Base-by-base conservation (phyloP, 1,140 invertebrate genomes). In the Agrilus planipennis region DNA sequence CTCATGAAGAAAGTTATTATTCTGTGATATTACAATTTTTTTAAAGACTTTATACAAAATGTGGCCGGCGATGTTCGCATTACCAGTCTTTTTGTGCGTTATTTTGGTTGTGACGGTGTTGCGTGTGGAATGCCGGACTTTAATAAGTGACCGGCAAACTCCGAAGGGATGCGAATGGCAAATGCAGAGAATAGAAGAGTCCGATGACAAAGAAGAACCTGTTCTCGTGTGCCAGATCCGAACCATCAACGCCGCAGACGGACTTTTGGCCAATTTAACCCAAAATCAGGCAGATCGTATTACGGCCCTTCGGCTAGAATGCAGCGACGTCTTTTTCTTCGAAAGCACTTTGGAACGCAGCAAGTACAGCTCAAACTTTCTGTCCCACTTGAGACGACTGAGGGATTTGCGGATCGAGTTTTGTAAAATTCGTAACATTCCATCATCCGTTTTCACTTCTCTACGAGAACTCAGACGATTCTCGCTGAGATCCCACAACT, bases 301-400 rank as follows among this genome's bases (percentile, higher is more conserved):
- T 17, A 71, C 71, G 36, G 73, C 76, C 10, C 61, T 87, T 34
- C 70, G 71, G 47, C 68, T 87, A 27, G 76, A 84, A 58, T 88
- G 84, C 61, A 85, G 76, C 62, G 82, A 86, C 61, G 76, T 80
- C 41, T 62, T 84, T 28, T 83, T 85, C 62, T 83, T 82, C 60
- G 81, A 86, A 62, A 84, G 77, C 55, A 72, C 75, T 35, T 60
- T 84, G 15, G 71, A 82, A 45, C 60, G 68, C 48, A 63, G 46
- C 51, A 68, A 52, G 47, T 62, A 69, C 46, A 62, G 65, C 48
- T 67, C 70, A 46, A 68, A 71, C 30, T 81, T 86, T 50, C 62
- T 82, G 20, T 70, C 72, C 29, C 67, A 74, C 31, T 64, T 87
- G 31, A 70, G 71, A 29, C 71, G 76, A 34, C 63, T 89, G 23